Conservation (phyloP, 2,888 invertebrate genomes). For the Colletes collaris region DNA sequence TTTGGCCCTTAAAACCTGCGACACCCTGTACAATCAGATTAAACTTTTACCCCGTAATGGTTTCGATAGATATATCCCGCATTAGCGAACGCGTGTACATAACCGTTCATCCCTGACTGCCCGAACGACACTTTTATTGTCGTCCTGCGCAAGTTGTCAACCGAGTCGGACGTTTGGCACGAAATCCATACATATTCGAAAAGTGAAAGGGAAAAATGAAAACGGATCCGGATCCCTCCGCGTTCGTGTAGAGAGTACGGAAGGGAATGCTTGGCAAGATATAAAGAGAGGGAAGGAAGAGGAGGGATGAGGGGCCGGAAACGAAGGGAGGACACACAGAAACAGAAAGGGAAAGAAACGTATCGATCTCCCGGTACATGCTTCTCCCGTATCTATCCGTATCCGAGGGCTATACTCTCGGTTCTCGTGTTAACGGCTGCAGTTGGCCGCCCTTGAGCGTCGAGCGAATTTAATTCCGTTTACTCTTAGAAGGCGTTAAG, state of each 20-base stretch:
- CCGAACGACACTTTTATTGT: conserved; percentile 54
- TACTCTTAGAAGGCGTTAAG: conserved; percentile 78
- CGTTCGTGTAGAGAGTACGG: conserved; percentile 26
- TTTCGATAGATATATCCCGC: neutral
- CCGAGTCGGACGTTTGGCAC: conserved; percentile 56
- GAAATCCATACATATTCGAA: conserved; percentile 52
- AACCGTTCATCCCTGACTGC: conserved; percentile 34
- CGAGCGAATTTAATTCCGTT: conserved; percentile 79
- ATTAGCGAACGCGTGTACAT: conserved; percentile 10
- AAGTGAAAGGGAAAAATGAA: conserved; percentile 66
- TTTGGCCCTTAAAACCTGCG: too few relatives aligned
- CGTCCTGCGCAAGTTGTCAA: conserved; percentile 38
- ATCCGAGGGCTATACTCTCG: conserved; percentile 38
- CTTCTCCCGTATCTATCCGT: conserved; percentile 62
- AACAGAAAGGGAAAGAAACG: conserved; percentile 67
- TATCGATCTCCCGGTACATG: conserved; percentile 67
- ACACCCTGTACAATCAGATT: too few relatives aligned
- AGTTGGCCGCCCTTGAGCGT: conserved; percentile 41
- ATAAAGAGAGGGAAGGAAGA: conserved; percentile 45
- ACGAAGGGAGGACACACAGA: conserved; percentile 32
- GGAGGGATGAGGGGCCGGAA: conserved; percentile 8
- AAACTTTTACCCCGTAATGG: neutral
- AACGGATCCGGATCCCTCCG: conserved; percentile 45
- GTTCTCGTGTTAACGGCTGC: conserved; percentile 52
- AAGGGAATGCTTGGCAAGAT: conserved; percentile 33